A percentile compares a stretch with the other conserved stretches of the same genome.
These are phyloP conservation scores for Neocloeon triangulifer DNA, from an alignment of 1,140 invertebrate genomes.

Conservation along the genomic window DNA sequence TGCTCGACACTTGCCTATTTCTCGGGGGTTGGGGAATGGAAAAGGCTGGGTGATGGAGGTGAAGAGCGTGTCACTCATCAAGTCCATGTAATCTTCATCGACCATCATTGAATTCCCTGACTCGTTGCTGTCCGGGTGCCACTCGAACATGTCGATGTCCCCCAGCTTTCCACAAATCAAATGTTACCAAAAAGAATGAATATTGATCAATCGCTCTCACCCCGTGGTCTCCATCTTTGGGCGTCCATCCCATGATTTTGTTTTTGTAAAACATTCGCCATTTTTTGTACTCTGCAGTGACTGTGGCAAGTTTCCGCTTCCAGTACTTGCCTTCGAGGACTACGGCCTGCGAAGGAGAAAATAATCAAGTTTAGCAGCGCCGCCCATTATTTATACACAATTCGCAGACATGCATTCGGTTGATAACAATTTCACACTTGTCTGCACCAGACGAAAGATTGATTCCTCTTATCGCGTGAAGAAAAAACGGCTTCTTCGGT, in stretches of 20 bases:
- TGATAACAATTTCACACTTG: too few relatives aligned
- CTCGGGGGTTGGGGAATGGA: constrained; percentile 87
- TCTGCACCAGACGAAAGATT: too few relatives aligned
- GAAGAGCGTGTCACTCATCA: constrained; percentile 77
- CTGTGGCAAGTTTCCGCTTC: constrained; percentile 88
- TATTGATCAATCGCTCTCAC: too few relatives aligned
- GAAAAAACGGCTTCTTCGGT: too few relatives aligned
- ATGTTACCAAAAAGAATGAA: background rate
- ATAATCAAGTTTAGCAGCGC: too few relatives aligned
- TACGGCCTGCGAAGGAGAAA: constrained; percentile 45
- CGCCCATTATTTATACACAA: too few relatives aligned
- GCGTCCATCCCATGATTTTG: constrained; percentile 46
- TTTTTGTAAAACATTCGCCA: constrained; percentile 92
- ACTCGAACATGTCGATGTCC: constrained; percentile 56
- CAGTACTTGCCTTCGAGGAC: constrained; percentile 97
- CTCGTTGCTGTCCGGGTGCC: constrained; percentile 40
- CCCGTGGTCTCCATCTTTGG: too few relatives aligned
- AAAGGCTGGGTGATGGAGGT: constrained; percentile 76
- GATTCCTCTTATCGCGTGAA: too few relatives aligned
- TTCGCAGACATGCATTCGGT: too few relatives aligned
- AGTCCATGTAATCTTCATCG: constrained; percentile 72
- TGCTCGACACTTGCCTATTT: constrained; percentile 87
- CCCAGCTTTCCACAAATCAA: constrained; percentile 30
- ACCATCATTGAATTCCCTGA: constrained; percentile 33
- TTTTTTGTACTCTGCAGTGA: constrained; percentile 98